Evolutionary conservation across 2,888 invertebrate species (phyloP).

Genomic region (Serripes groenlandicus): DNA sequence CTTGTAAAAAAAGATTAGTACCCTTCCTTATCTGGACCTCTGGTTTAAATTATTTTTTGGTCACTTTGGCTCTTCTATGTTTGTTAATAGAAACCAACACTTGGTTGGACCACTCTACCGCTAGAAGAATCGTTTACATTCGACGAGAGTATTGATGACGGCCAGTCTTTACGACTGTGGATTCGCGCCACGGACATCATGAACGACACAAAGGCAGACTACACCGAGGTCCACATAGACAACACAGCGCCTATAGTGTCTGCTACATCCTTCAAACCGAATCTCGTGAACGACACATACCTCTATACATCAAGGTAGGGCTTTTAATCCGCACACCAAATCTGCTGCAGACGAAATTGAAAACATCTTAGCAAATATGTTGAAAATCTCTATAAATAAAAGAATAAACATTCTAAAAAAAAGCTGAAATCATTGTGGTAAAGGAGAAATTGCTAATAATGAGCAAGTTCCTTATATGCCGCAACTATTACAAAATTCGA

Average conservation of each 20-base stretch:
- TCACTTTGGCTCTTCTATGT: background rate
- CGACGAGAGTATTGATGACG: background rate
- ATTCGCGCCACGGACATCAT: conserved; percentile 22
- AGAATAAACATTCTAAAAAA: too few relatives aligned
- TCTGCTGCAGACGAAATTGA: too few relatives aligned
- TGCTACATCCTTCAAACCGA: background rate
- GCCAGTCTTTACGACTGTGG: conserved; percentile 2
- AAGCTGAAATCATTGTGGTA: too few relatives aligned
- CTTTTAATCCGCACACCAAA: background rate
- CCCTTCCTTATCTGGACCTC: too few relatives aligned
- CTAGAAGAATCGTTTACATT: background rate
- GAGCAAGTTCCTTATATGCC: too few relatives aligned
- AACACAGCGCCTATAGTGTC: conserved; percentile 4
- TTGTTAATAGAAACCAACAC: background rate
- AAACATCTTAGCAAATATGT: too few relatives aligned
- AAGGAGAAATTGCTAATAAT: too few relatives aligned
- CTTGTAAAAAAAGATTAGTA: too few relatives aligned
- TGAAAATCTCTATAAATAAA: too few relatives aligned
- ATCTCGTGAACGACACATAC: background rate
- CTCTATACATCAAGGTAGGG: conserved; percentile 7
- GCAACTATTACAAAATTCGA: too few relatives aligned
- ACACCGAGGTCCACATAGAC: conserved; percentile 13
- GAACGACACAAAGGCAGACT: background rate
- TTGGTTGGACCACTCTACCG: background rate
- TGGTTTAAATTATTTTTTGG: too few relatives aligned